These are phyloP conservation scores for Solea senegalensis DNA, from an alignment of 2,113 vertebrate species.

Conservation along the genomic window DNA sequence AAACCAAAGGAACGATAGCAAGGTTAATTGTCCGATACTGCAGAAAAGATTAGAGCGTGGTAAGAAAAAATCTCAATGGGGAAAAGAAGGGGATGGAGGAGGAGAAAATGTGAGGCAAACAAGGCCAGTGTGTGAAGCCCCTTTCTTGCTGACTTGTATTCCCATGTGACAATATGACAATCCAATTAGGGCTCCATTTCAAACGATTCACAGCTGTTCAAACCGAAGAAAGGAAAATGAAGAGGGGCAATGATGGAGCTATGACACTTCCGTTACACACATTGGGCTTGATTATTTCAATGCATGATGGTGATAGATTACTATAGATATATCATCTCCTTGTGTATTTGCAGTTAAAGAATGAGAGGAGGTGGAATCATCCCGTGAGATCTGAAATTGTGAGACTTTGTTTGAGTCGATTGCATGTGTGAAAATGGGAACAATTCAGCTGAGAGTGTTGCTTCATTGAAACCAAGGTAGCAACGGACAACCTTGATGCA, in stretches of 20 bases:
- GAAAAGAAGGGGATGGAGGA: slow-evolving; percentile 48
- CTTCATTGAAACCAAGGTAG: neutral
- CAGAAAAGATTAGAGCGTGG: slow-evolving; percentile 61
- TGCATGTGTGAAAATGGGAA: slow-evolving; percentile 10
- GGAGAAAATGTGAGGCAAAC: slow-evolving; percentile 52
- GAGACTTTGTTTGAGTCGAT: slow-evolving; percentile 12
- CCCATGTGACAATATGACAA: slow-evolving; percentile 70
- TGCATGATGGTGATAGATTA: slow-evolving; percentile 34
- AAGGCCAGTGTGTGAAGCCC: slow-evolving; percentile 53
- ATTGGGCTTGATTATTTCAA: slow-evolving; percentile 23
- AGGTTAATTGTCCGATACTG: slow-evolving; percentile 61
- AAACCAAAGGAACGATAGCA: slow-evolving; percentile 55
- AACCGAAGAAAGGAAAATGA: slow-evolving; percentile 38
- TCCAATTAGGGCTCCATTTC: slow-evolving; percentile 70
- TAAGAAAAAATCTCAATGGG: slow-evolving; percentile 48
- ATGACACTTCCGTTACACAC: slow-evolving; percentile 41
- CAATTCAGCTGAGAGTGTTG: neutral
- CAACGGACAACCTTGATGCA: too few species aligned
- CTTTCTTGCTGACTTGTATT: slow-evolving; percentile 51
- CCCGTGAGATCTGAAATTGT: slow-evolving; percentile 19
- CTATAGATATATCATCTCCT: slow-evolving; percentile 5
- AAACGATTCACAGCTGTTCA: slow-evolving; percentile 38
- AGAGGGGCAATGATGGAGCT: slow-evolving; percentile 11
- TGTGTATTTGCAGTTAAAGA: slow-evolving; percentile 7
- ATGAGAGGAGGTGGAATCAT: neutral